Evolutionary conservation across 2,797 vertebrate species (phyloP).

Genomic region (Monodelphis domestica): DNA sequence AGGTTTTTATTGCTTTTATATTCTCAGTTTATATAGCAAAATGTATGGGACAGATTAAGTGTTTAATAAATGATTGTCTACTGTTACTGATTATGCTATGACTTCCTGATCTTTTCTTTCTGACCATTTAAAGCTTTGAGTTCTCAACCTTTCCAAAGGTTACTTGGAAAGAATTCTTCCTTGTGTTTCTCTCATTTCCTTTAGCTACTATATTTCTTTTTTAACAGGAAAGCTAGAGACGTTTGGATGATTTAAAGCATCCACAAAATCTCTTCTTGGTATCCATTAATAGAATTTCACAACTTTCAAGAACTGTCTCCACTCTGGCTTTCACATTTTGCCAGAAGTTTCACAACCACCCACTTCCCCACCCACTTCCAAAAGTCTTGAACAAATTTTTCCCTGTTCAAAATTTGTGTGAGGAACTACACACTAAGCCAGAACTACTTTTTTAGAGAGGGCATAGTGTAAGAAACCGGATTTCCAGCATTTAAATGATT

Average conservation of each 20-base stretch:
- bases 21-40: too few relatives aligned
- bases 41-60: not conserved
- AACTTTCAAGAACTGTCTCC: not conserved
- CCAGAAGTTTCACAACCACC: slow-evolving; percentile 3
- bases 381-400: not conserved
- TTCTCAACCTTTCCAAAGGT: not conserved
- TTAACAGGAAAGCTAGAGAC: not conserved
- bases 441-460: not conserved
- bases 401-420: not conserved
- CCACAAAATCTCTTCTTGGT: not conserved
- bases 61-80: not conserved
- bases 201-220: not conserved
- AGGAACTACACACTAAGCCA: not conserved
- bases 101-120: not conserved
- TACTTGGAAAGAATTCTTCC: not conserved
- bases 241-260: not conserved
- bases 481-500: not conserved
- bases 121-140: not conserved
- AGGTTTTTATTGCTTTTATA: too few relatives aligned
- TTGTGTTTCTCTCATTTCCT: not conserved
- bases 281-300: not conserved
- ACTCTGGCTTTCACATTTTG: not conserved
- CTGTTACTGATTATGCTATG: too few relatives aligned
- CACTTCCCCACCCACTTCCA: not conserved
- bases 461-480: not conserved